Conservation (phyloP, 1,140 invertebrate genomes). For the Drosophila tropicalis region DNA sequence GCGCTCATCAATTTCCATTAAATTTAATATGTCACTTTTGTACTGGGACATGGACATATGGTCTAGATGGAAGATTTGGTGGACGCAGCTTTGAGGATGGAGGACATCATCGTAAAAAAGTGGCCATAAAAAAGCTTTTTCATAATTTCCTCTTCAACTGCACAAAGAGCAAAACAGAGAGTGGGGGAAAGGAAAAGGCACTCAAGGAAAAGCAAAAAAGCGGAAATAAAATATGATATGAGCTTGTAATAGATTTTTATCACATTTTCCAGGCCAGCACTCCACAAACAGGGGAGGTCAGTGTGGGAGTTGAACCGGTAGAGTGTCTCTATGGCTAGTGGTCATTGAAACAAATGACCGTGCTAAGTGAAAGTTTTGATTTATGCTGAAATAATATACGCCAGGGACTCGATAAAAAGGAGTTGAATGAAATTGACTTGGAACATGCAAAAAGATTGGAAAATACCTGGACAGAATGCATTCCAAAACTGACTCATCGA, state of each 20-base stretch:
- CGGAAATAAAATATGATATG: slow-evolving; percentile 81
- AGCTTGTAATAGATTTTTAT: slow-evolving; percentile 81
- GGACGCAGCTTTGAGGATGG: not conserved
- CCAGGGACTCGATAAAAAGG: slow-evolving; percentile 45
- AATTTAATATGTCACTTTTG: slow-evolving; percentile 80
- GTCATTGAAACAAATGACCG: slow-evolving; percentile 80
- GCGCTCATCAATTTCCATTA: slow-evolving; percentile 81
- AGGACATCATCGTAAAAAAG: slow-evolving; percentile 73
- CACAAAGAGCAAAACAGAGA: not conserved
- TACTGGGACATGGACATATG: slow-evolving; percentile 44
- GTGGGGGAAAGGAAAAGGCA: slow-evolving; percentile 15
- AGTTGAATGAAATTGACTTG: slow-evolving; percentile 19
- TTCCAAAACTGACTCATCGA: slow-evolving; percentile 19
- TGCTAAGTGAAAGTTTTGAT: slow-evolving; percentile 82
- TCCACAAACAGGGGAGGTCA: not conserved
- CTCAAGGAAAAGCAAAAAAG: slow-evolving; percentile 34
- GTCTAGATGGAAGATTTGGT: slow-evolving; percentile 9
- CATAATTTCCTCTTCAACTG: slow-evolving; percentile 60
- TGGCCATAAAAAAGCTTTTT: slow-evolving; percentile 79
- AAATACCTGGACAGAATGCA: not conserved
- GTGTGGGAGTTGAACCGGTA: not conserved
- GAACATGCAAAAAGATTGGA: slow-evolving; percentile 41
- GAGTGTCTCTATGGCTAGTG: slow-evolving; percentile 9
- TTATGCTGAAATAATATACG: slow-evolving; percentile 79
- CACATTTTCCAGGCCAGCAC: slow-evolving; percentile 44